A percentile compares a stretch with the other conserved stretches of the same genome.
These are phyloP conservation scores for Rotaria sp. DNA, from an alignment of 2,888 invertebrate species.

Conservation along the genomic window DNA sequence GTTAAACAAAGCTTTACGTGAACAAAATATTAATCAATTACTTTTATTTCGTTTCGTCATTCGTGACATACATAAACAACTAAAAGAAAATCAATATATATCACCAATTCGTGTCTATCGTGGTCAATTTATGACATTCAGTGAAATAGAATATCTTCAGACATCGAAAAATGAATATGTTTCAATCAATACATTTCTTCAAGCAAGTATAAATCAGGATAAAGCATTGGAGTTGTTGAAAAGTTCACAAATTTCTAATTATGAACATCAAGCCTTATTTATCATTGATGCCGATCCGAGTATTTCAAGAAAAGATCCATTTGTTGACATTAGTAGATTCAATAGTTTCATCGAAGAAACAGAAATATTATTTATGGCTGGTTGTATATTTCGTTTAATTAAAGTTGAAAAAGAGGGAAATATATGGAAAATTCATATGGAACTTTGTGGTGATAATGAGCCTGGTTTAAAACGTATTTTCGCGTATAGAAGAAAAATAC, in stretches of 20 bases:
- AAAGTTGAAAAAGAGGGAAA: background rate
- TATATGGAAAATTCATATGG: background rate
- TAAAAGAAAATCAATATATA: background rate
- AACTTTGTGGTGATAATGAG: background rate
- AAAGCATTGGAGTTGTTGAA: background rate
- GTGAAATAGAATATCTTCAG: background rate
- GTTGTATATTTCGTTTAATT: background rate
- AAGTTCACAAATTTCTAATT: too few species aligned
- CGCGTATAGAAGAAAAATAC: background rate
- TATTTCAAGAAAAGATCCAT: background rate
- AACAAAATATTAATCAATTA: background rate
- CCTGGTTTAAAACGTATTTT: background rate
- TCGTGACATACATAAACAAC: background rate
- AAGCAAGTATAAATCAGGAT: background rate
- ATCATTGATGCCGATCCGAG: background rate
- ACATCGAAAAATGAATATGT: background rate
- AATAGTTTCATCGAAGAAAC: background rate
- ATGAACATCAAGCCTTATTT: background rate
- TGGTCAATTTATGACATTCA: background rate
- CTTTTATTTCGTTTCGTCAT: background rate
- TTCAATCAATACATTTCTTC: background rate
- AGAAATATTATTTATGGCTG: background rate
- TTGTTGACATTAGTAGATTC: background rate
- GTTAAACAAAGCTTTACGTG: background rate
- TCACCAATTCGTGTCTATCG: background rate